Base-by-base conservation (phyloP, 2,888 invertebrate species). In the Blastobasis adustella region DNA sequence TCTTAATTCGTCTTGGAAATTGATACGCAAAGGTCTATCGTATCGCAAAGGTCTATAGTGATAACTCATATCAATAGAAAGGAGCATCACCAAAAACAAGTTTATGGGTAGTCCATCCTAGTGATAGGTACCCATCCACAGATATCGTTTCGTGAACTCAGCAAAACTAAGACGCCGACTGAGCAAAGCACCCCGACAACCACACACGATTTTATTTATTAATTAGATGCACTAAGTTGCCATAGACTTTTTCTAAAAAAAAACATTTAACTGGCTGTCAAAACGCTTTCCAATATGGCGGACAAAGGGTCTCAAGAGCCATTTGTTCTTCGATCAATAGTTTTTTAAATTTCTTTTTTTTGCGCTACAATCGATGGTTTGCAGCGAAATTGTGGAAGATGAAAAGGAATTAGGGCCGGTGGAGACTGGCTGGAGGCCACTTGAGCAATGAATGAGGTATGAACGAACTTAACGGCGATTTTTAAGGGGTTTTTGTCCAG, bases 261-360 rank as follows among this genome's bases (percentile, higher is more conserved):
- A 68, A 66, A 63, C 66, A 71, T 45, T 69, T 73, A 75, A 68
- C 72, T 67, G 67, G 69, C 76, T 72, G 79, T 79, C 69, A 76
- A 82, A 82, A 79, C 79, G 79, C 75, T 80, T 84, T 82, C 77
- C 82, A 85, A 82, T 70, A 86, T 83, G 82, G 79, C 82, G 73
- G 74, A 82, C 85, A 84, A 85, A 79, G 79, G 56, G 73, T 74
- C 77, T 87, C 76, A 79, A 87, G 86, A 84, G 82, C 78, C 70
- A 70, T 78, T 82, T 85, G 82, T 84, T 73, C 71, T 23, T 58
- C 77, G 75, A 79, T 84, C 84, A 85, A 87, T 87, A 83, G 84
- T 84, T 84, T 82, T 75, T 69, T 63, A 61, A 72, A 71, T 76
- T 79, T 74, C 72, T 76, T 79, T 72, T n/a, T 73, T 79, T 82